Percentiles rank a stretch among this genome's conserved stretches.
phyloP scores from a whole-genome alignment of 2,797 vertebrate genomes.

The Jordanella pulchra region DNA sequence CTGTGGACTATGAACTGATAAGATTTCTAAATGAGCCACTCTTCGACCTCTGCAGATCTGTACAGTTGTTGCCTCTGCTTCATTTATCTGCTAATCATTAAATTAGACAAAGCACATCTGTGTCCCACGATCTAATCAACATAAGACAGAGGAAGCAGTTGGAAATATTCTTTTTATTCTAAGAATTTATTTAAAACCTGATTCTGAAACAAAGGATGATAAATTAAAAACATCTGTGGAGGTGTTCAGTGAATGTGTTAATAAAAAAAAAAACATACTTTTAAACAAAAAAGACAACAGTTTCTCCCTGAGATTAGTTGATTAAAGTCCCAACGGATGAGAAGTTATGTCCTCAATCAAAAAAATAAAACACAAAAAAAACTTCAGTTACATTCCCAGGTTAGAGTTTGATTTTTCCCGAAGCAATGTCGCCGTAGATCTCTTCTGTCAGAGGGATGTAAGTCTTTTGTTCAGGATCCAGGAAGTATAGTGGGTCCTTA shows the following conservation, averaged over 20 bases:
- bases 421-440: conserved; percentile 76
- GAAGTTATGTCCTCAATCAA: conserved; percentile 14
- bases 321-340: conserved; percentile 24
- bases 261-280: conserved; percentile 16
- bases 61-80: no score
- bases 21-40: no score
- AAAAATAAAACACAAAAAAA: neutral
- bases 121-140: neutral
- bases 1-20: no score
- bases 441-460: conserved; percentile 83
- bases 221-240: conserved; percentile 8
- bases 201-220: neutral
- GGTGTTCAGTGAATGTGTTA: conserved; percentile 28
- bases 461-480: conserved; percentile 80
- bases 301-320: conserved; percentile 75
- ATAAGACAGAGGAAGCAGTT: neutral
- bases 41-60: no score
- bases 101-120: neutral
- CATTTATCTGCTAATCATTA: neutral
- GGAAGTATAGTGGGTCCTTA: conserved; percentile 83
- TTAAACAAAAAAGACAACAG: conserved; percentile 11
- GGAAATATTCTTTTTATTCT: neutral
- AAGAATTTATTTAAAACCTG: neutral
- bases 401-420: conserved; percentile 82
- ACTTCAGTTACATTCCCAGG: neutral